Conservation (phyloP, 2,797 vertebrate genomes). For the Danio jaintianensis region DNA sequence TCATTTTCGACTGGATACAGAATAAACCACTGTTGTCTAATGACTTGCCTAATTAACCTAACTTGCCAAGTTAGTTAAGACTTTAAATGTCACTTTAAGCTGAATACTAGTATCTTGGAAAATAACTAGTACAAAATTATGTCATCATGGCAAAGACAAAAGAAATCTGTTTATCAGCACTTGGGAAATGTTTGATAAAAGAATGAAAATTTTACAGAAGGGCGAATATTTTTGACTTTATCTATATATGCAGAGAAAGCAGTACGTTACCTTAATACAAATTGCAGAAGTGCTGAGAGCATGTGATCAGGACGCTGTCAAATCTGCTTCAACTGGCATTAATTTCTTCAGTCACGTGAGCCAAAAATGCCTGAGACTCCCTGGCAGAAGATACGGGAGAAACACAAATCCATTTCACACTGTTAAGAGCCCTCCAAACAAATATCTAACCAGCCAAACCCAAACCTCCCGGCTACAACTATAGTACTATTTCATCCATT, state of each 20-base stretch:
- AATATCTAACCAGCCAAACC: not conserved
- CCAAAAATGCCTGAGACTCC: not conserved
- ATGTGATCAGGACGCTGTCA: not conserved
- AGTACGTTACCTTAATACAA: not conserved
- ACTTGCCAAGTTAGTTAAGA: too few relatives aligned
- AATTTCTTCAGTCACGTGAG: not conserved
- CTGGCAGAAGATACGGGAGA: not conserved
- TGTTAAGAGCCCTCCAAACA: not conserved
- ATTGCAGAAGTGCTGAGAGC: not conserved
- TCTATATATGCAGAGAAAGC: not conserved
- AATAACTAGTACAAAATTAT: too few relatives aligned
- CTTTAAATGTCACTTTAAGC: too few relatives aligned
- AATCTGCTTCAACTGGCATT: not conserved
- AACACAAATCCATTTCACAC: conserved; percentile 11
- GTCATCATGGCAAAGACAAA: too few relatives aligned
- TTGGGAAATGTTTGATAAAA: too few relatives aligned
- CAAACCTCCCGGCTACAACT: not conserved
- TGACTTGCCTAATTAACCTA: too few relatives aligned
- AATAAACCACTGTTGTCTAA: too few relatives aligned
- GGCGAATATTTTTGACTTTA: too few relatives aligned
- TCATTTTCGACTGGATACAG: too few relatives aligned
- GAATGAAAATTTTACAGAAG: too few relatives aligned
- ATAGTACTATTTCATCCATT: conserved; percentile 6
- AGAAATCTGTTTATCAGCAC: too few relatives aligned
- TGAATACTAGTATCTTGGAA: too few relatives aligned